These are phyloP conservation scores for Hipposideros larvatus DNA, from an alignment of 2,797 vertebrate genomes.

Conservation along the genomic window DNA sequence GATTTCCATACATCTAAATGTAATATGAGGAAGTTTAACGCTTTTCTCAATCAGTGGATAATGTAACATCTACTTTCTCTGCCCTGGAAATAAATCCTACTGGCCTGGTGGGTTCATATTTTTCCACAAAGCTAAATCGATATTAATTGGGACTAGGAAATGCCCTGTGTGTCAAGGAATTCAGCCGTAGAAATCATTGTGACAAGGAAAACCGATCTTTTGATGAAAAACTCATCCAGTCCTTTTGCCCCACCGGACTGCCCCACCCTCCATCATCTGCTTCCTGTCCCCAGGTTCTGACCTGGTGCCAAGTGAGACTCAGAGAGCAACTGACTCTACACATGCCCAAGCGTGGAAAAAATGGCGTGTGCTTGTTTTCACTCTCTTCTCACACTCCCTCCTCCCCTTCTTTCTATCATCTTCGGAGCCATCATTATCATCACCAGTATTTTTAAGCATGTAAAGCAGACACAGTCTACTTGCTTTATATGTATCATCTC, in stretches of 20 bases:
- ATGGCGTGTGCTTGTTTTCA: not conserved
- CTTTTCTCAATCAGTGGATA: not conserved
- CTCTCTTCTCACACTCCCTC: not conserved
- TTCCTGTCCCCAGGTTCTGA: not conserved
- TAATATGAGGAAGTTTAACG: not conserved
- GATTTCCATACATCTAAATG: not conserved
- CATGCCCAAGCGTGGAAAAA: not conserved
- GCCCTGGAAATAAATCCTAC: constrained; percentile 13
- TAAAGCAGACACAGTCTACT: not conserved
- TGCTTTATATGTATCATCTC: not conserved
- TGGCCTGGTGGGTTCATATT: not conserved
- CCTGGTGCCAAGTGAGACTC: not conserved
- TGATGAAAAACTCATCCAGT: not conserved
- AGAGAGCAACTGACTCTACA: not conserved
- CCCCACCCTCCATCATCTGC: not conserved
- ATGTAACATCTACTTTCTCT: not conserved
- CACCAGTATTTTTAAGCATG: not conserved
- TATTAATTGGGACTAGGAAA: not conserved
- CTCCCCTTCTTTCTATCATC: not conserved
- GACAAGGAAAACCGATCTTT: not conserved
- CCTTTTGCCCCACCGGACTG: not conserved
- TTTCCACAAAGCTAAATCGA: not conserved
- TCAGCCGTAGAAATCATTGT: not conserved
- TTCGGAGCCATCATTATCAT: not conserved
- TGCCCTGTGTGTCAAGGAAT: not conserved